Percentiles rank a stretch among this genome's conserved stretches.
phyloP scores from a whole-genome alignment of 2,888 invertebrate species.

The Acanthopleura granulata region DNA sequence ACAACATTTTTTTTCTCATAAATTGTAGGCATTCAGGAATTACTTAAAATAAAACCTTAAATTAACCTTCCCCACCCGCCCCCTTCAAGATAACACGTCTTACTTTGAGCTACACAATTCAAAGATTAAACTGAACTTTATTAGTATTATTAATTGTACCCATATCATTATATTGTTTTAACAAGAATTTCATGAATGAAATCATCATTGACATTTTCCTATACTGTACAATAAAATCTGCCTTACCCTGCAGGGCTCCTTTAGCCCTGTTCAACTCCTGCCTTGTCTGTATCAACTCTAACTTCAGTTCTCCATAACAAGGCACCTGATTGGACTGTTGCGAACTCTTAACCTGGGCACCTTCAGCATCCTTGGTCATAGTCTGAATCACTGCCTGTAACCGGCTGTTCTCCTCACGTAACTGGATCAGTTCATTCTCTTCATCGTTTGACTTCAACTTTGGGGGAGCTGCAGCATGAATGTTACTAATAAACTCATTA shows the following conservation, averaged over 20 bases:
- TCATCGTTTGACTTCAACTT: slow-evolving; percentile 8
- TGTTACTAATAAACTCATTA: not conserved
- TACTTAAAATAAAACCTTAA: too few species aligned
- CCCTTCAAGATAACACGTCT: too few species aligned
- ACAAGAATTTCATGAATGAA: too few species aligned
- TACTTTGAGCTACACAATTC: too few species aligned
- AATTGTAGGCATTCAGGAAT: too few species aligned
- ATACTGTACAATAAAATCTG: not conserved
- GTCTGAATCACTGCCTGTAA: slow-evolving; percentile 61
- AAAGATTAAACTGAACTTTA: too few species aligned
- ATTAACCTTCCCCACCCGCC: too few species aligned
- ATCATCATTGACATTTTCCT: not conserved
- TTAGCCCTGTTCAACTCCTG: slow-evolving; percentile 78
- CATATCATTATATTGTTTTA: too few species aligned
- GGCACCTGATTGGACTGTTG: slow-evolving; percentile 24
- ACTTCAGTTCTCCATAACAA: slow-evolving; percentile 60
- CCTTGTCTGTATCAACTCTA: slow-evolving; percentile 78
- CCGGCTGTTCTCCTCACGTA: slow-evolving; percentile 61
- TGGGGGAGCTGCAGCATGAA: not conserved
- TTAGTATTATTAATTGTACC: too few species aligned
- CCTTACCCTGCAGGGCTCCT: slow-evolving; percentile 78
- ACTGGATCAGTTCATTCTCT: slow-evolving; percentile 49
- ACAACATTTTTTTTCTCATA: too few species aligned
- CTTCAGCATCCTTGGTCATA: slow-evolving; percentile 65
- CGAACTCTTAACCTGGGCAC: slow-evolving; percentile 72